Base-by-base conservation (phyloP, 2,797 vertebrate genomes). In the Notolabrus celidotus region DNA sequence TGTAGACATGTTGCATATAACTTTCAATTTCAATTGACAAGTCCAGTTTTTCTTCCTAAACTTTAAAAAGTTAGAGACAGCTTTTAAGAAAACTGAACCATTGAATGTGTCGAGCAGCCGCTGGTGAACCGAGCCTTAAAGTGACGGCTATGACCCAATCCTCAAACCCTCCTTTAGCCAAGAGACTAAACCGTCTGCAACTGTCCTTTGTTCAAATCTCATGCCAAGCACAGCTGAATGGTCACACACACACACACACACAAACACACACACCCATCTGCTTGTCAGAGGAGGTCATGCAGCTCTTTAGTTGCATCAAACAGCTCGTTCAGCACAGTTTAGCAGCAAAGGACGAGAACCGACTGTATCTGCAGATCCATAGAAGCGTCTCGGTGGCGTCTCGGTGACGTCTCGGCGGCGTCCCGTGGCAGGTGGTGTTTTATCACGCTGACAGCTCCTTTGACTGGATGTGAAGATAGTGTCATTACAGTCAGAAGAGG, bases 391-490 rank as follows among this genome's bases (percentile, higher is more conserved):
- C 65, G 53, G 79, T 77, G 58, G 79, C 53, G 34, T 71, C 61
- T 65, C 12, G 9, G n/a, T n/a, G n/a, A 54, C 81, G 73, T 92
- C 88, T 82, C 65, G 53, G 79, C 77, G 58, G 79, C 53, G 34
- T 71, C 61, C 65, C 12, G 9, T 80, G 65, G 59, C 76, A 78
- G 57, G 68, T 23, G 19, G 49, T 66, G 75, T 86, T 92, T 74
- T 64, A 86, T 90, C 85, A 90, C 67, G 51, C 31, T 80, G 82
- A 90, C 82, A 79, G 69, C 67, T 79, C 51, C 62, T 66, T 80
- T 36, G n/a, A 74, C 71, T 72, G 76, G 34, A 79, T 79, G 70
- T 64, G 68, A 56, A 67, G 69, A 75, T 80, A 60, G 66, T 62
- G 76, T 83, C 84, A 88, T 80, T 75, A 69, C 74, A 79, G 75